Evolutionary conservation across 2,888 invertebrate species (phyloP), one percentile per base, ranked within the genome.

Genomic region (Lepeophtheirus nordmannii): DNA sequence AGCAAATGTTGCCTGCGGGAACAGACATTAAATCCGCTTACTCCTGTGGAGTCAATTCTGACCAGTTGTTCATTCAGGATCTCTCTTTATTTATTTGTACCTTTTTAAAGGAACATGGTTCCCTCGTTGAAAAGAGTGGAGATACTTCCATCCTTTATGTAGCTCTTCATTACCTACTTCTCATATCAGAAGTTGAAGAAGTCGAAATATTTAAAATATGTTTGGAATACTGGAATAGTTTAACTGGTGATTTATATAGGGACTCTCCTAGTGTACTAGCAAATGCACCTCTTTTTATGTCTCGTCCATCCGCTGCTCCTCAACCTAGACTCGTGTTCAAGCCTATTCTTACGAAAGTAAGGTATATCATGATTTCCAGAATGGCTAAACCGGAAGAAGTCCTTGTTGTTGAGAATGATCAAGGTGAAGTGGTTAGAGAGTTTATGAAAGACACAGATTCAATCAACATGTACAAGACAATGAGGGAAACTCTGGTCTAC

Each of bases 331-430:
- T 82, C 68, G 81, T 89, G 71, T 90, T 89, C 75, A 82, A 85
- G 68, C 85, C 85, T 73, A 85, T 89, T 62, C 78, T 91, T 67
- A 87, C 87, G 69, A 87, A 87, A 78, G 76, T 77, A 56, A 83
- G 97, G 58, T 89, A 89, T 73, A 93, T 94, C 60, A 97, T 99
- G 94, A 98, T 99, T 74, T 92, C 92, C 68, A 83, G 97, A 72
- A 99, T 99, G 98, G 98, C 97, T 20, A 97, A 96, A 76, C 98
- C 98, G 0, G 98, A 99, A 78, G 98, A 99, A 79, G 98, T 99
- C 41, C 81, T 99, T 68, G 94, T 99, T 59, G 97, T 99, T 56
- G 98, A 99, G 78, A 99, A 98, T 79, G 98, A 99, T 75, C 96
- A 98, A 77, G 97, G 97, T 56, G 97, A 98, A 79, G 94, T 98